A percentile compares a stretch with the other conserved stretches of the same genome.
phyloP scores from a whole-genome alignment of 2,888 invertebrate genomes.

The Reticulitermes lucifugus region DNA sequence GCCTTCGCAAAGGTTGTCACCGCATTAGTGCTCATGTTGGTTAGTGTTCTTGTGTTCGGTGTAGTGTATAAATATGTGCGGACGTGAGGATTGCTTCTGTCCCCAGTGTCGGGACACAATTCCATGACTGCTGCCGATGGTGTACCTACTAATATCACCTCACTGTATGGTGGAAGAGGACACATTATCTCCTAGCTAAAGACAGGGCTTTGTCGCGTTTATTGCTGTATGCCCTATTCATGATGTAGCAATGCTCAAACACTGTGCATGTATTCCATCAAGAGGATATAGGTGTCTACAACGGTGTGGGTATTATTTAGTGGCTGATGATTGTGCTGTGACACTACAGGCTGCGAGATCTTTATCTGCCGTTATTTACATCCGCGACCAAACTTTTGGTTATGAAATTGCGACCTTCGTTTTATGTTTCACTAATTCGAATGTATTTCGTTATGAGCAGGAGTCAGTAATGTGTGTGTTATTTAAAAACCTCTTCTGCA shows the following conservation, averaged over 20 bases:
- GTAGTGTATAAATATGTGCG: conserved; percentile 80
- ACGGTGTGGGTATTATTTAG: no score
- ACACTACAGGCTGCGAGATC: no score
- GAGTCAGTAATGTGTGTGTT: not conserved
- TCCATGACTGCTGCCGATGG: not conserved
- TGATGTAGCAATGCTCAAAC: not conserved
- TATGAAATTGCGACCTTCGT: no score
- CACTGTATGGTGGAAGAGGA: conserved; percentile 5
- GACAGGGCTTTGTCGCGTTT: not conserved
- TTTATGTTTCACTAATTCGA: no score
- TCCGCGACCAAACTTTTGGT: no score
- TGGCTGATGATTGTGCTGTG: no score
- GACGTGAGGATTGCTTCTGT: conserved; percentile 83
- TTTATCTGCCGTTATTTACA: no score
- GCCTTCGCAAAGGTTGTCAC: conserved; percentile 79
- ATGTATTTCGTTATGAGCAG: no score
- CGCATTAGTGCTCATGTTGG: conserved; percentile 74
- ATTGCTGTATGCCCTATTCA: not conserved
- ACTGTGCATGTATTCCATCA: not conserved
- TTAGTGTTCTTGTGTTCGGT: conserved; percentile 78
- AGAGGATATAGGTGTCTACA: not conserved
- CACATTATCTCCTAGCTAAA: conserved; percentile 11
- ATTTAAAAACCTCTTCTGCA: not conserved
- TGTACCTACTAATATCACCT: not conserved
- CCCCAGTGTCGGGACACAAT: conserved; percentile 62